These are phyloP conservation scores for Craseonycteris thonglongyai DNA, from an alignment of 2,113 vertebrate genomes.

Conservation along the genomic window DNA sequence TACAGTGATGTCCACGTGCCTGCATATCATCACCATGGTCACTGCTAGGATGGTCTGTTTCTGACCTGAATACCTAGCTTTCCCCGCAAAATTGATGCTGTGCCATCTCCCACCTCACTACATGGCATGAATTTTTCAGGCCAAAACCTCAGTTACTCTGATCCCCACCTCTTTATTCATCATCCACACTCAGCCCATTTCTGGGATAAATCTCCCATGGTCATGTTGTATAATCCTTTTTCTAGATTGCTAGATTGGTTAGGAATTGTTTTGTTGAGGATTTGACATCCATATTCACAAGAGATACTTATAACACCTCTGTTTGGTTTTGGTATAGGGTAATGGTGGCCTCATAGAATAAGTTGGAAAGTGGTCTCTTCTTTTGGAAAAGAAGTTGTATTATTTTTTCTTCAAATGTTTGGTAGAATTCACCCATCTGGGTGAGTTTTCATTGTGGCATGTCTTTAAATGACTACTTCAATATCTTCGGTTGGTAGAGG, in stretches of 20 bases:
- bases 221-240: no score
- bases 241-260: background rate
- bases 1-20: rapidly evolving
- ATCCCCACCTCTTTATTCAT: no score
- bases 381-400: background rate
- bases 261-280: background rate
- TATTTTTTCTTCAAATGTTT: background rate
- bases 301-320: background rate
- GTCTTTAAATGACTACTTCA: background rate
- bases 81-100: background rate
- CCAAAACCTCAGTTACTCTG: background rate
- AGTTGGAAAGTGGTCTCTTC: background rate
- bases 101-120: no score
- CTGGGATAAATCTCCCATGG: background rate
- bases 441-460: background rate
- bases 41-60: background rate
- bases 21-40: background rate
- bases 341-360: background rate
- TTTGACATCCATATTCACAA: background rate
- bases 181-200: background rate
- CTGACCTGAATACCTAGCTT: background rate
- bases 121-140: background rate
- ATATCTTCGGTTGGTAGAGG: background rate
- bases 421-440: background rate
- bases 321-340: background rate